Percentiles rank a stretch among this genome's conserved stretches.
Evolutionary conservation across 23 tunicate species (phyloP).

Genomic region (Corella eumyota): DNA sequence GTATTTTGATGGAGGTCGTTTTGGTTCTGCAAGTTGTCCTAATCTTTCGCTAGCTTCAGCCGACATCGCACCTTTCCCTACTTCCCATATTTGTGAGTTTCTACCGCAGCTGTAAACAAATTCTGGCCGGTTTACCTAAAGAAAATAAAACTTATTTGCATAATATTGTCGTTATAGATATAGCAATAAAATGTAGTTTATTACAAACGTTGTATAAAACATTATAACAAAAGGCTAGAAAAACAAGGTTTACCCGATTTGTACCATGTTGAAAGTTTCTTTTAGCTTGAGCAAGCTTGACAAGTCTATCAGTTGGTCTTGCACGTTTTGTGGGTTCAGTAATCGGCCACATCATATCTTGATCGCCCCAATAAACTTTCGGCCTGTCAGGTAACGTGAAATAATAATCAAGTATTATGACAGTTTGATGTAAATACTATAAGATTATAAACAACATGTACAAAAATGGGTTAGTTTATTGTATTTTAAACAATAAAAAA

Average conservation of each 20-base stretch:
- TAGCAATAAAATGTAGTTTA: no score
- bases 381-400: constrained; percentile 16
- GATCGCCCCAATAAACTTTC: constrained; percentile 69
- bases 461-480: no score
- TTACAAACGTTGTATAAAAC: not conserved
- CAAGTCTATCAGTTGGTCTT: constrained; percentile 51
- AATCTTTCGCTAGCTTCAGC: constrained; percentile 28
- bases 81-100: constrained; percentile 80
- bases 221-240: no score
- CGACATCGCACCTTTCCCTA: constrained; percentile 35
- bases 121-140: constrained; percentile 63
- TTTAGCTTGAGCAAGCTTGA: constrained; percentile 67
- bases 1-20: constrained; percentile 35
- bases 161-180: no score
- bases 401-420: no score
- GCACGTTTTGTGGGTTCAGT: constrained; percentile 33
- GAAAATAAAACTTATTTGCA: not conserved
- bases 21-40: constrained; percentile 38
- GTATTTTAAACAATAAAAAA: no score
- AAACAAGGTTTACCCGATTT: constrained; percentile 6
- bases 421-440: no score
- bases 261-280: constrained; percentile 73
- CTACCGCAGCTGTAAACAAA: constrained; percentile 86
- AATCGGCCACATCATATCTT: constrained; percentile 90
- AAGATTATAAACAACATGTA: no score